phyloP scores from a whole-genome alignment of 2,888 invertebrate species.

The Griposia aprilina region DNA sequence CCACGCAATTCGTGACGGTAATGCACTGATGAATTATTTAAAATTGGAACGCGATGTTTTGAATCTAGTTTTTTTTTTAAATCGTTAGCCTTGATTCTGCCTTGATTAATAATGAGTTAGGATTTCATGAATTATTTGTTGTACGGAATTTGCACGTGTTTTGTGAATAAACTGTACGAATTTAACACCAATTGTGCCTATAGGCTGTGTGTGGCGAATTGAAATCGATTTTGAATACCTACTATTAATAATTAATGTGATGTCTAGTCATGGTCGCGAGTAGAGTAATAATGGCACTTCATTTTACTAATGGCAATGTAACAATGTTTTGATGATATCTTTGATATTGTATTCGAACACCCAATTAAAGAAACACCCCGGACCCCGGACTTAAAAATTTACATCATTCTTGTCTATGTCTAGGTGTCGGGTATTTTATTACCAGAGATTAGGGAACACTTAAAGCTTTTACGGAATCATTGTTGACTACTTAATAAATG shows the following conservation, averaged over 20 bases:
- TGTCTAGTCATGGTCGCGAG: slow-evolving; percentile 29
- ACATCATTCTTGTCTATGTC: neutral
- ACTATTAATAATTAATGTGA: slow-evolving; percentile 25
- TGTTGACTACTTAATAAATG: slow-evolving; percentile 24
- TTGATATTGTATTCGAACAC: neutral
- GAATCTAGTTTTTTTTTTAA: slow-evolving; percentile 37
- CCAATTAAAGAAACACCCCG: neutral
- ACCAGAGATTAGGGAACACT: neutral
- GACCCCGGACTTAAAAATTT: neutral
- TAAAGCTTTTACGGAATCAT: slow-evolving; percentile 5
- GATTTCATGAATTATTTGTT: slow-evolving; percentile 26
- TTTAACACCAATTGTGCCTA: slow-evolving; percentile 23
- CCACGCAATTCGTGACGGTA: slow-evolving; percentile 48
- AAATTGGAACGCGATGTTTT: slow-evolving; percentile 61
- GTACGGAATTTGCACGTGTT: slow-evolving; percentile 30
- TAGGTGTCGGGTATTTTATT: neutral
- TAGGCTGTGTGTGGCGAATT: slow-evolving; percentile 42
- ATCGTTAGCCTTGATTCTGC: slow-evolving; percentile 42
- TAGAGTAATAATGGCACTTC: slow-evolving; percentile 33
- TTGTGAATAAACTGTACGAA: slow-evolving; percentile 31
- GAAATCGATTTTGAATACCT: slow-evolving; percentile 41
- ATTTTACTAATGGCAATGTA: slow-evolving; percentile 34
- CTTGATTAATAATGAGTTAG: slow-evolving; percentile 49
- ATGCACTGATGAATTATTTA: slow-evolving; percentile 50
- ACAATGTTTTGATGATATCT: slow-evolving; percentile 15